Conservation (phyloP, 2,888 invertebrate genomes). For the Carabus problematicus region DNA sequence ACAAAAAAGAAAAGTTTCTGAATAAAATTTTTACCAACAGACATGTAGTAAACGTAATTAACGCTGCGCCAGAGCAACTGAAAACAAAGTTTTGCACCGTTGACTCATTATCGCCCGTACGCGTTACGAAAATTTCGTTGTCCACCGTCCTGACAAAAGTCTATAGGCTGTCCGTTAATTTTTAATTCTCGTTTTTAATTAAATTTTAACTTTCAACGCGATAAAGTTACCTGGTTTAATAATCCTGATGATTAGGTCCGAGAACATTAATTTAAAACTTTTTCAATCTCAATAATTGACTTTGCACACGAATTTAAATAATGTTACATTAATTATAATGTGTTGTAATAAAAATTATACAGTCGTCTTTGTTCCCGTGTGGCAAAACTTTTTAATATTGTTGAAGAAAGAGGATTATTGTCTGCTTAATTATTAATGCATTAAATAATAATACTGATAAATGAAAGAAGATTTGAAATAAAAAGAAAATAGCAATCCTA, state of each 20-base stretch:
- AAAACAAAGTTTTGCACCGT: background rate
- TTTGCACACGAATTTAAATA: background rate
- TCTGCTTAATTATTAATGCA: too few relatives aligned
- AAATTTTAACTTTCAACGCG: conserved; percentile 38
- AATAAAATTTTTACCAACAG: conserved; percentile 20
- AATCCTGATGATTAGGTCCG: conserved; percentile 25
- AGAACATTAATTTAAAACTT: conserved; percentile 10
- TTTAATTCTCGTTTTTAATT: conserved; percentile 36
- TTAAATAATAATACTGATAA: too few relatives aligned
- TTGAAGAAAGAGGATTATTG: too few relatives aligned
- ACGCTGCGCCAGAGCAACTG: background rate
- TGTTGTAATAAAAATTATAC: too few relatives aligned
- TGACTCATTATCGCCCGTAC: background rate
- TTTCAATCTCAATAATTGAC: conserved; percentile 13
- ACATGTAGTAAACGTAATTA: conserved; percentile 14
- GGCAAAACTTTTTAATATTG: too few relatives aligned
- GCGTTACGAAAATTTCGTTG: conserved; percentile 20
- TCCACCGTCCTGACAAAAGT: background rate
- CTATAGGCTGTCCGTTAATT: conserved; percentile 29
- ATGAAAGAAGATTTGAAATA: too few relatives aligned
- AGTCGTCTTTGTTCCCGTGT: too few relatives aligned
- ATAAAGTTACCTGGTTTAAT: conserved; percentile 31
- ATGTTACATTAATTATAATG: conserved; percentile 7
- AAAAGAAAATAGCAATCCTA: too few relatives aligned
- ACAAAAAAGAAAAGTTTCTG: conserved; percentile 17